These are phyloP conservation scores for Drosophila chauvacae DNA, from an alignment of 1,140 invertebrate species.

Conservation along the genomic window DNA sequence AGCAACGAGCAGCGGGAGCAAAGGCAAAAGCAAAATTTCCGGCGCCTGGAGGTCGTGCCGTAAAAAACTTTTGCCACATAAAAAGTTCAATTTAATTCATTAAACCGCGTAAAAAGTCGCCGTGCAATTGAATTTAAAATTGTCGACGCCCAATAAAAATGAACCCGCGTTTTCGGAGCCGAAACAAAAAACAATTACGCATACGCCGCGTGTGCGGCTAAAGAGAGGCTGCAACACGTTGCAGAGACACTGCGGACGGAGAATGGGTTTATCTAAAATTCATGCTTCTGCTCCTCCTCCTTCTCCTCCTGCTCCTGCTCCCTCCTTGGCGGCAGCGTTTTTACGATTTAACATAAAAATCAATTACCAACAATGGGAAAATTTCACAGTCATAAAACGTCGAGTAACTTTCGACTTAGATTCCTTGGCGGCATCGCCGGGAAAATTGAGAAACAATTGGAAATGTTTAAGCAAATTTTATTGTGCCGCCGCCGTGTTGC, in stretches of 20 bases:
- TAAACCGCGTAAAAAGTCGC: conserved; percentile 73
- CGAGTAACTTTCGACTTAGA: conserved; percentile 56
- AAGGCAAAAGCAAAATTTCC: conserved; percentile 39
- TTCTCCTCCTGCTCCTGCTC: not conserved
- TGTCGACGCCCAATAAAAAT: conserved; percentile 78
- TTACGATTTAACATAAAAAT: conserved; percentile 83
- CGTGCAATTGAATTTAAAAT: conserved; percentile 79
- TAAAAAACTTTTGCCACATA: conserved; percentile 76
- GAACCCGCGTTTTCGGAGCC: conserved; percentile 24
- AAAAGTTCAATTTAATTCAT: conserved; percentile 83
- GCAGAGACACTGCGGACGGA: conserved; percentile 12
- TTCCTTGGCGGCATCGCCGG: conserved; percentile 9
- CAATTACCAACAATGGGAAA: conserved; percentile 81
- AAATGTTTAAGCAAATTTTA: conserved; percentile 75
- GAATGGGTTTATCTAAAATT: conserved; percentile 75
- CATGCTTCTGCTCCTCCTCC: conserved; percentile 31
- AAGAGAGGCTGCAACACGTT: conserved; percentile 65
- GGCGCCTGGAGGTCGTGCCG: conserved; percentile 69
- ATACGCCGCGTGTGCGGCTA: conserved; percentile 61
- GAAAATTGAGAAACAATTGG: conserved; percentile 76
- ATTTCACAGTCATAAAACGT: conserved; percentile 79
- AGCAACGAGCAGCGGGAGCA: not conserved
- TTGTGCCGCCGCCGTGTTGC: conserved; percentile 50
- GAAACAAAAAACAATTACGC: conserved; percentile 72
- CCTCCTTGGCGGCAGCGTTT: conserved; percentile 19